Conservation (phyloP, 2,113 vertebrate species). For the Hemiscyllium ocellatum region DNA sequence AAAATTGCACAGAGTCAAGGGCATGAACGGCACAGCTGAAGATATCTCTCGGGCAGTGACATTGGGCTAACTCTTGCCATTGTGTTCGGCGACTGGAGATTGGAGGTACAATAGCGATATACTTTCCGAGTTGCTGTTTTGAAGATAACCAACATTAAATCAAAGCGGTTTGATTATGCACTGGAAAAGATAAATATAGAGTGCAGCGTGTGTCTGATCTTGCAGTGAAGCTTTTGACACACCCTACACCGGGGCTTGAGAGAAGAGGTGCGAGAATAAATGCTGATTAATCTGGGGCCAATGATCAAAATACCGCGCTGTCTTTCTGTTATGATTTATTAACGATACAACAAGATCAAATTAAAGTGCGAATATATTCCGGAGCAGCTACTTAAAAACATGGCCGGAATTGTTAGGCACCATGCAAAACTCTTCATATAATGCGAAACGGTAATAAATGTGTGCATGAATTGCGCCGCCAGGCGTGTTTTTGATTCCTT, state of each 20-base stretch:
- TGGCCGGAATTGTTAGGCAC: neutral
- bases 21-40: neutral
- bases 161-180: neutral
- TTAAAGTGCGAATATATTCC: neutral
- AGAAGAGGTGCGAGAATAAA: neutral
- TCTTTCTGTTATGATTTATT: neutral
- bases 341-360: neutral
- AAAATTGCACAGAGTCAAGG: neutral
- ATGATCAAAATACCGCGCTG: neutral
- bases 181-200: neutral
- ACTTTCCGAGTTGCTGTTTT: neutral
- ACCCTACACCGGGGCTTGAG: neutral
- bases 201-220: neutral
- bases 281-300: neutral
- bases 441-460: neutral
- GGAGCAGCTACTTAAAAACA: neutral
- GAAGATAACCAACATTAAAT: neutral
- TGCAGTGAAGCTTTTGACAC: neutral
- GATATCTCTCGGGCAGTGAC: neutral
- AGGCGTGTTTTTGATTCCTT: neutral
- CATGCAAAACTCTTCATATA: neutral
- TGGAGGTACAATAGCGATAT: neutral
- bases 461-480: neutral
- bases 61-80: no score
- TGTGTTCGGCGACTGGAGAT: neutral